Evolutionary conservation across 1,140 invertebrate genomes (phyloP).

Genomic region (Lucilia cuprina): DNA sequence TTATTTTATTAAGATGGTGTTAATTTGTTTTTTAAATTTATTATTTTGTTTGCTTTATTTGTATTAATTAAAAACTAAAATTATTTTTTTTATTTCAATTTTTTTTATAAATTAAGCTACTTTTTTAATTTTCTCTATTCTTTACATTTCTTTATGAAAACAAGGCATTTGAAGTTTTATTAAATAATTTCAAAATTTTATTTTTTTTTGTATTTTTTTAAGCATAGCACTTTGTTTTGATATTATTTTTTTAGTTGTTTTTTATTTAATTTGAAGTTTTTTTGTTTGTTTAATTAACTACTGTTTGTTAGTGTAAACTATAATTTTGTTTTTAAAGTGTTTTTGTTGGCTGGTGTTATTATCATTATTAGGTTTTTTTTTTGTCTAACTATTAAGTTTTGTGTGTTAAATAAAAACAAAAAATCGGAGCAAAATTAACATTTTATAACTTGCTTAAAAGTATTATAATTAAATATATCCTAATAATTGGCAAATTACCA

Average conservation of each 20-base stretch:
- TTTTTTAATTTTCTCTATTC: conserved; percentile 7
- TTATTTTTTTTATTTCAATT: conserved; percentile 2
- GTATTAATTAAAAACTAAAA: not conserved
- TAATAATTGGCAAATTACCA: too few species aligned
- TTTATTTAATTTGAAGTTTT: not conserved
- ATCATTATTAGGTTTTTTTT: not conserved
- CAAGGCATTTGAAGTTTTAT: conserved; percentile 32
- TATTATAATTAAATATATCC: too few species aligned
- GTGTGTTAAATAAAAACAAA: not conserved
- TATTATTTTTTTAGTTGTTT: conserved; percentile 2
- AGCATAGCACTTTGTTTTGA: conserved; percentile 25
- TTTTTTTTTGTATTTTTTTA: conserved; percentile 22
- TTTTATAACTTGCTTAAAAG: too few species aligned
- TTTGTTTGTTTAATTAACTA: not conserved
- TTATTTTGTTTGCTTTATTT: not conserved
- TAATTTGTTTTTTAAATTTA: conserved; percentile 37
- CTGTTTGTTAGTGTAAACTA: not conserved
- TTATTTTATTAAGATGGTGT: conserved; percentile 42
- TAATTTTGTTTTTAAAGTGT: not conserved
- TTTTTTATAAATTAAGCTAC: conserved; percentile 24
- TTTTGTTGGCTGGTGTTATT: not conserved
- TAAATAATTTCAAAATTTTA: conserved; percentile 24
- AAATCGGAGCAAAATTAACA: too few species aligned
- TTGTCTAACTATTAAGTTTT: not conserved
- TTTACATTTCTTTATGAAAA: conserved; percentile 29